A percentile compares a stretch with the other conserved stretches of the same genome.
These are phyloP conservation scores for Nannospalax galili DNA, from an alignment of 2,113 vertebrate genomes.

Conservation along the genomic window DNA sequence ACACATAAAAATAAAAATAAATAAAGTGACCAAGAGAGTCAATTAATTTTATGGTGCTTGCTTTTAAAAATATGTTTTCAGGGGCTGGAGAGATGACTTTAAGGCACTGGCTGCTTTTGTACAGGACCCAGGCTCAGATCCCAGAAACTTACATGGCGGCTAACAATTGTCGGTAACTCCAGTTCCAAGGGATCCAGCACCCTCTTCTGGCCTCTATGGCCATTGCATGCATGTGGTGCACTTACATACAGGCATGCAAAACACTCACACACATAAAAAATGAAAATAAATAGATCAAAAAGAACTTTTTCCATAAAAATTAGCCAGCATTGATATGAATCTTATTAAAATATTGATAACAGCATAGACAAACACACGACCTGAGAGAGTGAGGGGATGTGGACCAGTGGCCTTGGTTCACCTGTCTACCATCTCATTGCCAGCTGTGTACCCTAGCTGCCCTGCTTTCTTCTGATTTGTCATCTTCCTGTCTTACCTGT, in stretches of 20 bases:
- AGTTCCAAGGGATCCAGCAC: no score
- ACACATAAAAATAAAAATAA: no score
- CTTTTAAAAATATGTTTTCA: conserved; percentile 6
- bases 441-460: background rate
- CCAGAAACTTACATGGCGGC: no score
- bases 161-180: no score
- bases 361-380: background rate
- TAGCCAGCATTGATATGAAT: conserved; percentile 3
- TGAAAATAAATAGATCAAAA: no score
- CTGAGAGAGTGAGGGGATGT: background rate
- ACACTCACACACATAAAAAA: no score
- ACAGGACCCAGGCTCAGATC: no score
- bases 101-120: no score
- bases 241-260: no score
- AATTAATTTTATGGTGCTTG: background rate
- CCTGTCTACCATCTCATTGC: background rate
- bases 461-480: conserved; percentile 43
- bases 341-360: background rate
- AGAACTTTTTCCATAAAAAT: conserved; percentile 13
- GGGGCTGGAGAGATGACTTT: no score
- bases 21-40: conserved; percentile 18
- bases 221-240: no score
- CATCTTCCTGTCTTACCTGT: conserved; percentile 56
- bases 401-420: background rate
- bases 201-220: no score